A percentile compares a stretch with the other conserved stretches of the same genome.
Conservation (phyloP, 1,140 invertebrate genomes). For the Stratiolaelaps scimitus region DNA sequence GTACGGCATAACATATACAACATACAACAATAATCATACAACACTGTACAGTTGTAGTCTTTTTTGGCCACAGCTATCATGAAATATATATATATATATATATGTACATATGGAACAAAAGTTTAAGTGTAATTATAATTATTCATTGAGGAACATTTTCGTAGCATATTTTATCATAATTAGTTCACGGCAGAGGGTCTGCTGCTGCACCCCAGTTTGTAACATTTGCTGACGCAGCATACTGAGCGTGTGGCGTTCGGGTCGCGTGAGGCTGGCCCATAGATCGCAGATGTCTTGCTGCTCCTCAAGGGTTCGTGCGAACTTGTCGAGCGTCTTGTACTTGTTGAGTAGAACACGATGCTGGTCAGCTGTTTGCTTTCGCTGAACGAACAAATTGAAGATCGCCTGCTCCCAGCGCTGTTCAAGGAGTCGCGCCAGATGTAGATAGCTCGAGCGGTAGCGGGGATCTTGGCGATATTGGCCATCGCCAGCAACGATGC, state of each 20-base stretch:
- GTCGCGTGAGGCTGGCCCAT: constrained; percentile 13
- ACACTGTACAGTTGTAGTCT: too few species aligned
- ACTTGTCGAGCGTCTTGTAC: constrained; percentile 22
- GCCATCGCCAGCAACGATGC: background rate
- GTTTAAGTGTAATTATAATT: too few species aligned
- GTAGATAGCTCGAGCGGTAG: background rate
- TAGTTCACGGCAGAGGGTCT: constrained; percentile 7
- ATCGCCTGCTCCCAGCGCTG: constrained; percentile 19
- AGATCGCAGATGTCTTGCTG: background rate
- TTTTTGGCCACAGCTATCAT: too few species aligned
- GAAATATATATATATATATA: too few species aligned
- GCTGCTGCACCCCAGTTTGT: constrained; percentile 8
- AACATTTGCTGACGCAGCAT: constrained; percentile 5
- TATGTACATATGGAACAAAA: too few species aligned
- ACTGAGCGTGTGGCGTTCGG: constrained; percentile 2
- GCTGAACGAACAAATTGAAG: constrained; percentile 15
- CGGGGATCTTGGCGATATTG: background rate
- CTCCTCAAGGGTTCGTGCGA: constrained; percentile 18
- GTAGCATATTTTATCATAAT: constrained; percentile 21
- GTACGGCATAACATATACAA: too few species aligned
- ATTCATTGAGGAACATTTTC: background rate
- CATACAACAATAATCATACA: too few species aligned
- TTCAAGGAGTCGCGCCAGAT: constrained; percentile 17
- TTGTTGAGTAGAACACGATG: constrained; percentile 24
- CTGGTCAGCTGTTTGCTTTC: constrained; percentile 5